These are phyloP conservation scores for Acrocephalus arundinaceus DNA, from an alignment of 2,113 vertebrate genomes.

Conservation along the genomic window DNA sequence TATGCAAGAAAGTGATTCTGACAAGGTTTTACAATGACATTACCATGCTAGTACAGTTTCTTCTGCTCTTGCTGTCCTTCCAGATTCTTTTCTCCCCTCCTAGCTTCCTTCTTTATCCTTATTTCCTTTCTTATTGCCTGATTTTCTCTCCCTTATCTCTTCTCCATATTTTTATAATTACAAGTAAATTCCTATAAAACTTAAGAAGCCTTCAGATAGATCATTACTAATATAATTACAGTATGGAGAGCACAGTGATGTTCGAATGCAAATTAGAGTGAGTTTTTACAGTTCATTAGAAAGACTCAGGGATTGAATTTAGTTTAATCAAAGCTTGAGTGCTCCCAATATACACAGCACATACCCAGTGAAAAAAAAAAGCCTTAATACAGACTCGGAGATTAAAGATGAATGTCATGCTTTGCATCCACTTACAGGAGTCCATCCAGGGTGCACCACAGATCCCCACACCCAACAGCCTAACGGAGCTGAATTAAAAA, in stretches of 20 bases:
- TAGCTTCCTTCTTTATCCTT: not conserved
- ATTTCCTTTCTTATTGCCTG: not conserved
- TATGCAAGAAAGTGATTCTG: not conserved
- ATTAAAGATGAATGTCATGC: not conserved
- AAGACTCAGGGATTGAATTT: conserved; percentile 33
- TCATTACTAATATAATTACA: conserved; percentile 55
- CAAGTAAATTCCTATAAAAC: conserved; percentile 24
- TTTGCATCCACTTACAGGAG: not conserved
- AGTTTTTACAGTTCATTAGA: conserved; percentile 59
- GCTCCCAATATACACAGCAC: conserved; percentile 28
- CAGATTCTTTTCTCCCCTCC: not conserved
- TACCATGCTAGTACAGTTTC: not conserved
- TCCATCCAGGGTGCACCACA: not conserved
- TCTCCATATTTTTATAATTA: conserved; percentile 13
- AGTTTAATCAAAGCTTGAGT: conserved; percentile 63
- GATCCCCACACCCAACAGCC: not conserved
- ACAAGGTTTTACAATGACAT: not conserved
- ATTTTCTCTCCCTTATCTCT: not conserved
- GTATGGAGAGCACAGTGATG: conserved; percentile 4
- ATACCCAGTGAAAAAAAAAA: not conserved
- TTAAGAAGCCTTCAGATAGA: conserved; percentile 39
- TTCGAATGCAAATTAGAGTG: conserved; percentile 56
- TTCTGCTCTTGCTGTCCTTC: not conserved
- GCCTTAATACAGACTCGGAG: not conserved
- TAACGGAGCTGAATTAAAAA: not conserved